A percentile compares a stretch with the other conserved stretches of the same genome.
These are phyloP conservation scores for Myotis davidii DNA, from an alignment of 2,113 vertebrate species.

Conservation along the genomic window DNA sequence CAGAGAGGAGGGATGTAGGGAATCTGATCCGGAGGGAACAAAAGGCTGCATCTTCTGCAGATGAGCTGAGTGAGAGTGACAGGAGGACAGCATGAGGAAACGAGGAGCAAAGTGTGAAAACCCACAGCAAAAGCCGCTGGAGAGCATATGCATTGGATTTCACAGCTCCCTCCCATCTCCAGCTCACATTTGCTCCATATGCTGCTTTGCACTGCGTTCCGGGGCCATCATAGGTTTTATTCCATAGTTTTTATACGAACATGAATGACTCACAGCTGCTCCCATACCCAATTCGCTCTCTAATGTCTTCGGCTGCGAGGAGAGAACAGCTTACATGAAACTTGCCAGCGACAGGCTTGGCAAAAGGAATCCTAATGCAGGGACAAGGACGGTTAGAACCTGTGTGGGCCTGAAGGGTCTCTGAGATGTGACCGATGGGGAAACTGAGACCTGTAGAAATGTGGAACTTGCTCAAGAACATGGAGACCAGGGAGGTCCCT, in stretches of 20 bases:
- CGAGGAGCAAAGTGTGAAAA: conserved; percentile 71
- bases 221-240: conserved; percentile 80
- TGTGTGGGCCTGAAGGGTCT: not conserved
- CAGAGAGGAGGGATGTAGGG: conserved; percentile 61
- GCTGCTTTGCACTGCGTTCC: conserved; percentile 81
- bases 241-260: conserved; percentile 81
- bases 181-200: conserved; percentile 81
- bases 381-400: conserved; percentile 9
- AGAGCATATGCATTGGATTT: conserved; percentile 69
- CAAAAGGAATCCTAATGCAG: not conserved
- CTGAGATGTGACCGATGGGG: not conserved
- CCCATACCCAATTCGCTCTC: conserved; percentile 79
- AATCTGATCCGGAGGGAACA: conserved; percentile 74
- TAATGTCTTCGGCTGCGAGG: conserved; percentile 75
- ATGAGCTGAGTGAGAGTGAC: conserved; percentile 66
- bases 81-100: conserved; percentile 73
- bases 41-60: conserved; percentile 71
- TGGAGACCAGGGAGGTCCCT: not conserved
- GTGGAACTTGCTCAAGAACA: not conserved
- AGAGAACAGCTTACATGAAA: conserved; percentile 52
- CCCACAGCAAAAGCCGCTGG: conserved; percentile 59
- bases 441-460: not conserved
- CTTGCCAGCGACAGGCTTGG: not conserved
- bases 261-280: conserved; percentile 86
- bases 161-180: conserved; percentile 76